phyloP scores from a whole-genome alignment of 2,113 vertebrate species.

The Lichenostomus cassidix region DNA sequence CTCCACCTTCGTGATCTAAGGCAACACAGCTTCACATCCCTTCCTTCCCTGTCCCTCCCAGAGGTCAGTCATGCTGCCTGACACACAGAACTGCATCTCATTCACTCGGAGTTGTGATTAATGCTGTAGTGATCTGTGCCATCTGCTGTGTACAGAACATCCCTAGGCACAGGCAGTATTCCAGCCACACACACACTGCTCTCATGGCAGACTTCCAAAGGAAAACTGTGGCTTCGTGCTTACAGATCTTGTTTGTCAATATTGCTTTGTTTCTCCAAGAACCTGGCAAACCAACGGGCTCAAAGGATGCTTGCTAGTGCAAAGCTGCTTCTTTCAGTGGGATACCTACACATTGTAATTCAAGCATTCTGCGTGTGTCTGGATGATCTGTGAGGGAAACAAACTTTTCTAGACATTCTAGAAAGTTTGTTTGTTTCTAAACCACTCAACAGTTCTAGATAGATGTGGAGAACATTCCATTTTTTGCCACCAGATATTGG shows the following conservation, averaged over 20 bases:
- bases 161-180: neutral
- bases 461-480: neutral
- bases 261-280: neutral
- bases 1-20: neutral
- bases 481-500: accelerated
- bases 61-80: neutral
- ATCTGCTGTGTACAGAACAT: neutral
- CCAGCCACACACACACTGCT: neutral
- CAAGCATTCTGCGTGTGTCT: accelerated
- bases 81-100: neutral
- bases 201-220: neutral
- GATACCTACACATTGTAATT: neutral
- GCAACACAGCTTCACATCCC: neutral
- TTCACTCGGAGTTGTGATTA: neutral
- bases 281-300: neutral
- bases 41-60: neutral
- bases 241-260: neutral
- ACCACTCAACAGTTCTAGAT: neutral
- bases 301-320: neutral
- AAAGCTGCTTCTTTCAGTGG: neutral
- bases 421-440: neutral
- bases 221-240: neutral
- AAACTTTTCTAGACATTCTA: neutral
- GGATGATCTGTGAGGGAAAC: neutral
- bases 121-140: neutral